Base-by-base conservation (phyloP, 2,797 vertebrate genomes). In the Prunella strophiata region DNA sequence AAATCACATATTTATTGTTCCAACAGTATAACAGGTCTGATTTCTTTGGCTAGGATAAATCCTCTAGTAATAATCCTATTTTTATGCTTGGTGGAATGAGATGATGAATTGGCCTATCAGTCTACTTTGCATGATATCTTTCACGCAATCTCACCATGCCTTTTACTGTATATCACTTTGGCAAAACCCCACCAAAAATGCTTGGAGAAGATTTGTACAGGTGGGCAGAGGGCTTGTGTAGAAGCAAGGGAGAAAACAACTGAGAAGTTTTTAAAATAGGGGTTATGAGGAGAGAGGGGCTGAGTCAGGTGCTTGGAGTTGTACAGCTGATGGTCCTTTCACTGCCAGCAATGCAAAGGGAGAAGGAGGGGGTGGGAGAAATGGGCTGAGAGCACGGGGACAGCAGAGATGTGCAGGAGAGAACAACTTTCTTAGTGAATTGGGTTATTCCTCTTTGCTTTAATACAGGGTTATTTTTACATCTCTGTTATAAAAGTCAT, bases 21-120 rank as follows among this genome's bases (percentile, higher is more conserved):
- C 27, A 65, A 4, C 21, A 18, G 40, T 0, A 2, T 51, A 72
- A 84, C 13, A 62, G 45, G 42, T 82, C 36, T 78, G 75, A 72
- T 83, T 89, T 74, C 36, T 92, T 73, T 88, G 81, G 63, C 67
- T 55, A 9, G 45, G 63, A 36, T 71, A 68, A 85, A 42, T 63
- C 15, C n/a, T 68, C 3, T 72, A 27, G 55, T 59, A 82, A 48
- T 40, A 62, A 73, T 63, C 32, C 38, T 30, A 19, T 79, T 76
- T 65, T 50, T 87, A 11, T 87, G 40, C 43, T 45, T 48, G 63
- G 51, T 27, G 29, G 38, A 26, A 7, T 9, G 36, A 68, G 84
- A 67, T 58, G 62, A 42, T 40, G 59, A 32, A 51, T 55, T 87
- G 67, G 11, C 7, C 34, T 59, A 4, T 0, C 0, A 48, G 36